phyloP scores from a whole-genome alignment of 2,797 vertebrate genomes.

The Morus bassanus region DNA sequence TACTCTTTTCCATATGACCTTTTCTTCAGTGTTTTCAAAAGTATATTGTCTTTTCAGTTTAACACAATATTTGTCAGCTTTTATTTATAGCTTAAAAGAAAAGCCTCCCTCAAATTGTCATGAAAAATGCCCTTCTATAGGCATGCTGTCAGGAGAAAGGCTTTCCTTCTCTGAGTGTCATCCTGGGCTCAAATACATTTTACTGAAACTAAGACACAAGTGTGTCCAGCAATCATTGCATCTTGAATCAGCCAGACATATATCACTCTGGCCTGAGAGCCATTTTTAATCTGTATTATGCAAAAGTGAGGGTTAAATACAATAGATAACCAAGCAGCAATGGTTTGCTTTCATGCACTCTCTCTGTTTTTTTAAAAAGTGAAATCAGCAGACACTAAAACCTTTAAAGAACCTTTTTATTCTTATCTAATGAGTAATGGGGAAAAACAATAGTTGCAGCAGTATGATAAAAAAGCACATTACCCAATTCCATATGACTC shows the following conservation, averaged over 20 bases:
- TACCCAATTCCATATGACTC: neutral
- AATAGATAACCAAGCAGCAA: neutral
- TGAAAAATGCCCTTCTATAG: constrained; percentile 56
- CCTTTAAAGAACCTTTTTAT: constrained; percentile 7
- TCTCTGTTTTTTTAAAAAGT: neutral
- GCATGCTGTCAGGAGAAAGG: constrained; percentile 10
- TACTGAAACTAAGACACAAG: neutral
- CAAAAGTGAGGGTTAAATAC: neutral
- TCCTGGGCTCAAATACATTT: neutral
- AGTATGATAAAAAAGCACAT: neutral
- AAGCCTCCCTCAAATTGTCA: neutral
- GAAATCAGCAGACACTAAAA: neutral
- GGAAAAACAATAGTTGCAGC: neutral
- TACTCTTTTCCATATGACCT: constrained; percentile 36
- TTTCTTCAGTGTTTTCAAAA: constrained; percentile 24
- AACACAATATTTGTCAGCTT: constrained; percentile 38
- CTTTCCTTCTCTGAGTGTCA: neutral
- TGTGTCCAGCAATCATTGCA: neutral
- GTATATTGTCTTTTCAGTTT: constrained; percentile 46
- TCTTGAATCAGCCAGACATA: neutral
- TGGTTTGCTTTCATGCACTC: neutral
- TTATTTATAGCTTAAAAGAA: constrained; percentile 59
- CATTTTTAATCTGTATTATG: neutral
- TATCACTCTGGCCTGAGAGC: neutral
- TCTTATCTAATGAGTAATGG: neutral